Conservation (phyloP, 1,140 invertebrate species). For the Apis florea region DNA sequence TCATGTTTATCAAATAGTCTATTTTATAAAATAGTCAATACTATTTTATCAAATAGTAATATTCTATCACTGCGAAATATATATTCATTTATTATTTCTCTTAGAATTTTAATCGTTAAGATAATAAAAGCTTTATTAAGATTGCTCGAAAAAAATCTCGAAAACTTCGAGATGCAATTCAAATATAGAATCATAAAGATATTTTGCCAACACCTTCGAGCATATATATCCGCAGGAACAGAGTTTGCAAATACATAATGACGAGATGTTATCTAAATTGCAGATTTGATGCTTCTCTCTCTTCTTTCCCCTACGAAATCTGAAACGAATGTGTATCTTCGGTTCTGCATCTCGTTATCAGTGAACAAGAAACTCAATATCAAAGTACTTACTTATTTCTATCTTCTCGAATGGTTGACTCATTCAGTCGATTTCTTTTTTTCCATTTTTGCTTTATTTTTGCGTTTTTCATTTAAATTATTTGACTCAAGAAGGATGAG, state of each 20-base stretch:
- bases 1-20: too few species aligned
- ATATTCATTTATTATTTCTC: too few species aligned
- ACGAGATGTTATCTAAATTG: constrained; percentile 16
- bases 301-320: not conserved
- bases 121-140: too few species aligned
- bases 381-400: not conserved
- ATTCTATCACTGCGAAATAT: too few species aligned
- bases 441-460: not conserved
- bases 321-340: not conserved
- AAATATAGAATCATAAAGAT: not conserved
- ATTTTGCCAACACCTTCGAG: not conserved
- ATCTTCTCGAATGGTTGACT: not conserved
- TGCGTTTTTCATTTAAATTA: not conserved
- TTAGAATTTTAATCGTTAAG: too few species aligned
- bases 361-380: not conserved
- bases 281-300: not conserved
- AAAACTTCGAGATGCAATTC: not conserved
- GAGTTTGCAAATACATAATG: not conserved
- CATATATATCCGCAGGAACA: not conserved
- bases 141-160: not conserved
- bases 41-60: too few species aligned
- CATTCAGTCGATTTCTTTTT: not conserved
- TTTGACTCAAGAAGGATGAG: not conserved
- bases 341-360: not conserved
- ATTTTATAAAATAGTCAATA: too few species aligned